Conservation (phyloP, 2,888 invertebrate genomes). For the Bhutanitis thaidina region DNA sequence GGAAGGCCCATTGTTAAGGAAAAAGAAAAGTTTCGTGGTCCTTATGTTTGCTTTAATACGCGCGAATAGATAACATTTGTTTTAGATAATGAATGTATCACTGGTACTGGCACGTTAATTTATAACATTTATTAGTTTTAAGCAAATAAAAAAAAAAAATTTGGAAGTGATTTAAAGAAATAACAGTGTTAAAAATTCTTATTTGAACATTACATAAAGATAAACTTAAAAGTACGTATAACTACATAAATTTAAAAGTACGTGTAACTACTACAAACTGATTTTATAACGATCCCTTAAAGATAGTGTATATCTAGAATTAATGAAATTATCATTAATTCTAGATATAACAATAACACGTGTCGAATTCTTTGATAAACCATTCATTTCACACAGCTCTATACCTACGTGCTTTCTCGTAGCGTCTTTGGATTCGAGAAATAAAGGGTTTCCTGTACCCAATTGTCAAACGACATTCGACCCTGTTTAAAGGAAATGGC, state of each 20-base stretch:
- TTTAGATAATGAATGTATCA: neutral
- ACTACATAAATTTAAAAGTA: too few relatives aligned
- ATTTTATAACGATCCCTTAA: too few relatives aligned
- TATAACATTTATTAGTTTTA: too few relatives aligned
- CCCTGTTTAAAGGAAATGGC: slow-evolving; percentile 51
- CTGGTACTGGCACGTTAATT: neutral
- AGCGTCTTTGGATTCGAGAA: slow-evolving; percentile 50
- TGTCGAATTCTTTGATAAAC: slow-evolving; percentile 12
- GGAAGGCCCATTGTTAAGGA: slow-evolving; percentile 49
- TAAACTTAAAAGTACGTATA: too few relatives aligned
- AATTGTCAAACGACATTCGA: slow-evolving; percentile 53
- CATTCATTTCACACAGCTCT: neutral
- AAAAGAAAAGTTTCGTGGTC: slow-evolving; percentile 1
- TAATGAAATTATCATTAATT: too few relatives aligned
- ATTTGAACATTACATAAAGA: too few relatives aligned
- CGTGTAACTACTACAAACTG: too few relatives aligned
- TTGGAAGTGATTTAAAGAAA: too few relatives aligned
- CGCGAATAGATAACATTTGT: neutral
- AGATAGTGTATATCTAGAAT: too few relatives aligned
- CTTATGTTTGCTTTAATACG: slow-evolving; percentile 9
- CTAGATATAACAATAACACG: slow-evolving; percentile 6
- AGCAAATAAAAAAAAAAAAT: too few relatives aligned
- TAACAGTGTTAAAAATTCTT: too few relatives aligned
- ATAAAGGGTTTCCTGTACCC: slow-evolving; percentile 70
- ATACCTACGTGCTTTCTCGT: slow-evolving; percentile 52